Evolutionary conservation across 1,140 invertebrate genomes (phyloP), one percentile per base, ranked within the genome.

Genomic region (Hetaerina americana): DNA sequence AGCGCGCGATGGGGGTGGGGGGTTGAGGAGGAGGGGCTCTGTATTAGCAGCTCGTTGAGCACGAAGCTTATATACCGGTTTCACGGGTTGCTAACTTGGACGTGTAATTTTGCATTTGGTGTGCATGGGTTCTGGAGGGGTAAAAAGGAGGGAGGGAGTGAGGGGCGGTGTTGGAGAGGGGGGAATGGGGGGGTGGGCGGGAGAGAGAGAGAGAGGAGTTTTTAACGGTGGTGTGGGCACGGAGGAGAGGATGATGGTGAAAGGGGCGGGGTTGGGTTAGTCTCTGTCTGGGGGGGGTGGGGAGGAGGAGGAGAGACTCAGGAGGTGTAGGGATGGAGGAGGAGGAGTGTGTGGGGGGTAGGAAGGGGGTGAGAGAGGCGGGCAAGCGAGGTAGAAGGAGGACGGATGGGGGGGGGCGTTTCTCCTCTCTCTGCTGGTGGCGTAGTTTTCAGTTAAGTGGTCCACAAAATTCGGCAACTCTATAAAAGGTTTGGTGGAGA

Each of bases 81-180:
- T 78, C 75, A 76, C 75, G 75, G 75, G 73, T 73, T 76, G 74
- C 77, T 77, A 75, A 77, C 71, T 78, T 77, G 75, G 74, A 76
- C 75, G 76, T 76, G 76, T 77, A 77, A 78, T 77, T 77, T 79
- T 77, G 76, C 75, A 77, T 77, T 78, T 76, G 75, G 73, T 57
- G 40, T 57, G 40, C 40, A 57, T 57, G 40, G 40, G 40, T 57
- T 57, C 10, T 73, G 74, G 71, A 71, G 73, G 70, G 57, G 24
- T 70, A 67, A 40, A 68, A 26, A 71, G 15, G 57, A 75, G 73
- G 72, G 69, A 75, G 72, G 72, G 70, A 68, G 69, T 72, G 66
- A 70, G 57, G 49, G 72, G 66, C 27, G 31, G 70, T 57, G 49
- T 68, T n/a, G n/a, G n/a, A n/a, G n/a, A n/a, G n/a, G n/a, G n/a